Percentiles rank a stretch among this genome's conserved stretches.
phyloP scores from a whole-genome alignment of 2,888 invertebrate species.

The Drosophila austrosaltans region DNA sequence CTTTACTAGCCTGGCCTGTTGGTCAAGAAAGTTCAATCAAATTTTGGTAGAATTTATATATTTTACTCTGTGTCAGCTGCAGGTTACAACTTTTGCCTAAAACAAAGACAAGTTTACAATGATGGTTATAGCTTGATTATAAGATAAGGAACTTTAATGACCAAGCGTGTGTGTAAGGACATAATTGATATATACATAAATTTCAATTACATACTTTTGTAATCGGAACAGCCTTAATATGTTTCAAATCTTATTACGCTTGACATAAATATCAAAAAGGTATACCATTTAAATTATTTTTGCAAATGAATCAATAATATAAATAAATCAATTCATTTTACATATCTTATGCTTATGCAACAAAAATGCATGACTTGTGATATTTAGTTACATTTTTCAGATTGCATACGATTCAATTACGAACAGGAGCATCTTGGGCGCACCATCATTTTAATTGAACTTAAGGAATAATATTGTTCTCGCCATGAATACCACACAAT shows the following conservation, averaged over 20 bases:
- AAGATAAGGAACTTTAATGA: background rate
- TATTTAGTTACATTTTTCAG: too few species aligned
- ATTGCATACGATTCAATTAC: background rate
- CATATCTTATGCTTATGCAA: too few species aligned
- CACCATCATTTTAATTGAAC: slow-evolving; percentile 1
- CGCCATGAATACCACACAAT: background rate
- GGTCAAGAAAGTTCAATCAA: slow-evolving; percentile 3
- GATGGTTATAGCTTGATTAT: background rate
- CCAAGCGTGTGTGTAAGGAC: background rate
- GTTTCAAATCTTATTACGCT: background rate
- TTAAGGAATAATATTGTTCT: background rate
- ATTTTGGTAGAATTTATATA: background rate
- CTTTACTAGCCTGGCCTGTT: slow-evolving; percentile 24
- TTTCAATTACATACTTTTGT: background rate
- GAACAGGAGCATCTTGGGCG: background rate
- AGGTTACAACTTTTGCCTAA: background rate
- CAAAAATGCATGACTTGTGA: too few species aligned
- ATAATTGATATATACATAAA: background rate
- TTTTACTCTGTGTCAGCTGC: slow-evolving; percentile 1
- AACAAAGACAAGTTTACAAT: background rate
- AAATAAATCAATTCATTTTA: too few species aligned
- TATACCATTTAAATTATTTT: too few species aligned
- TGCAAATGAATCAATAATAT: too few species aligned
- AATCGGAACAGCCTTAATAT: background rate
- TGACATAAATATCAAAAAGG: too few species aligned